Evolutionary conservation across 1,140 invertebrate species (phyloP).

Genomic region (Triops longicaudatus): DNA sequence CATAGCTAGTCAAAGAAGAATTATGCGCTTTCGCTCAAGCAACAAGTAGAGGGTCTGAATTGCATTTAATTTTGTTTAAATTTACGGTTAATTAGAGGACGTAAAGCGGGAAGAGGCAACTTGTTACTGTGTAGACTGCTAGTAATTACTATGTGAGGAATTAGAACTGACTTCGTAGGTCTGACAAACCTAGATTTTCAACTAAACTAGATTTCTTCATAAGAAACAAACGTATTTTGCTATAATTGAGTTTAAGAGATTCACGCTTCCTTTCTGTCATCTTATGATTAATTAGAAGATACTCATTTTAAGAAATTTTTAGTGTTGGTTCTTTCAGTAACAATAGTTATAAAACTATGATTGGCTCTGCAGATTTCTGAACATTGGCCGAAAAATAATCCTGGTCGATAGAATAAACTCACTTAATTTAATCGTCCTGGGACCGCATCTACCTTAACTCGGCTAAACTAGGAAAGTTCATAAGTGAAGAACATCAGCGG

Average conservation of each 20-base stretch:
- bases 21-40: no score
- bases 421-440: slow-evolving; percentile 59
- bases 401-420: slow-evolving; percentile 45
- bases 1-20: no score
- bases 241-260: slow-evolving; percentile 47
- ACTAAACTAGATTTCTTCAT: slow-evolving; percentile 44
- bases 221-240: slow-evolving; percentile 46
- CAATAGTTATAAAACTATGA: slow-evolving; percentile 67
- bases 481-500: slow-evolving; percentile 58
- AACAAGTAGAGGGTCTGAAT: no score
- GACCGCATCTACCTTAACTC: slow-evolving; percentile 55
- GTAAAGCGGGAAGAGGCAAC: no score
- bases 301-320: slow-evolving; percentile 50
- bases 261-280: slow-evolving; percentile 53
- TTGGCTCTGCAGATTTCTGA: slow-evolving; percentile 69
- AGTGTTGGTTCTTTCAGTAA: slow-evolving; percentile 47
- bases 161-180: slow-evolving; percentile 32
- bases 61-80: no score
- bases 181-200: slow-evolving; percentile 36
- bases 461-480: slow-evolving; percentile 54
- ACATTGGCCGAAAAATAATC: slow-evolving; percentile 60
- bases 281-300: slow-evolving; percentile 46
- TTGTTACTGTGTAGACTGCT: no score
- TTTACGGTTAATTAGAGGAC: no score
- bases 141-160: slow-evolving; percentile 38